Percentiles rank a stretch among this genome's conserved stretches.
phyloP scores from a whole-genome alignment of 2,888 invertebrate genomes.

The Calameuta pallipes region DNA sequence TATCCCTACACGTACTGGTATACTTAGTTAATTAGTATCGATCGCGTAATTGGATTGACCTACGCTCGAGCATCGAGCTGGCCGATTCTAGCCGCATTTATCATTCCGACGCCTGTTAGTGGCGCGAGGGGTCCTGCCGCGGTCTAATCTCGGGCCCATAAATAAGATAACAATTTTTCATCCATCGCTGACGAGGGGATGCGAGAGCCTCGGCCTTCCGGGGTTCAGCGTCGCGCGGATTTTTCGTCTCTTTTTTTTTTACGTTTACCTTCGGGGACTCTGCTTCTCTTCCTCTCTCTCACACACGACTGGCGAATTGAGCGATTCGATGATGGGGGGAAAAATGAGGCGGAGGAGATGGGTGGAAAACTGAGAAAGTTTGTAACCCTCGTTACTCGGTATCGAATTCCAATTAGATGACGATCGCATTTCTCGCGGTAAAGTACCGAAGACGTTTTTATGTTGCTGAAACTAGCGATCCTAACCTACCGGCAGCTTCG shows the following conservation, averaged over 20 bases:
- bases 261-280: neutral
- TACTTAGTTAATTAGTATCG: slow-evolving; percentile 24
- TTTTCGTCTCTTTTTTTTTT: neutral
- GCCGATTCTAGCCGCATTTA: slow-evolving; percentile 35
- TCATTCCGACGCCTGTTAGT: slow-evolving; percentile 50
- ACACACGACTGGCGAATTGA: slow-evolving; percentile 24
- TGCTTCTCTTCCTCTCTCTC: neutral
- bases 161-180: slow-evolving; percentile 65
- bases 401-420: slow-evolving; percentile 65
- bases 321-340: slow-evolving; percentile 1
- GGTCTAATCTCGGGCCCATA: slow-evolving; percentile 56
- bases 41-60: slow-evolving; percentile 26
- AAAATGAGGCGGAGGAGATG: slow-evolving; percentile 12
- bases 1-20: neutral
- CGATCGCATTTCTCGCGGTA: slow-evolving; percentile 57
- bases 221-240: neutral
- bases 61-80: slow-evolving; percentile 22
- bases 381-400: slow-evolving; percentile 61
- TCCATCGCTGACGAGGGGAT: slow-evolving; percentile 32
- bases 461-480: slow-evolving; percentile 41
- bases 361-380: slow-evolving; percentile 54
- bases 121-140: slow-evolving; percentile 38
- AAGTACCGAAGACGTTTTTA: slow-evolving; percentile 42
- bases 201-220: neutral
- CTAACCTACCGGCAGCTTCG: neutral